Evolutionary conservation across 2,888 invertebrate genomes (phyloP).

Genomic region (Meliscaeva auricollis): DNA sequence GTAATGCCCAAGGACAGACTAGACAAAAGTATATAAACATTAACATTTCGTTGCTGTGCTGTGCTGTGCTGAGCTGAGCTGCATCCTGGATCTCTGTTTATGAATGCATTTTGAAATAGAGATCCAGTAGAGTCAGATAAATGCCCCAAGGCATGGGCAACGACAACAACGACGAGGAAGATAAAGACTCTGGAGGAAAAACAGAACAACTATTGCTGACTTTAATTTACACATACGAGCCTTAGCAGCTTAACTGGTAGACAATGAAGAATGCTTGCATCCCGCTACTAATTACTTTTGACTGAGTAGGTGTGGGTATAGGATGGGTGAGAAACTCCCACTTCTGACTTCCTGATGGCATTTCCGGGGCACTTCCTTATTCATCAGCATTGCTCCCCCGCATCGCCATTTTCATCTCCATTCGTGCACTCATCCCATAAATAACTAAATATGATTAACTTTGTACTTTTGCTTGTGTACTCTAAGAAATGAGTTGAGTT

Average conservation of each 20-base stretch:
- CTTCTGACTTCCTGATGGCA: conserved; percentile 29
- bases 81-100: conserved; percentile 22
- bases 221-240: conserved; percentile 49
- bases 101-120: conserved; percentile 36
- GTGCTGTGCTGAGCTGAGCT: no score
- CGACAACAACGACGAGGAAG: background rate
- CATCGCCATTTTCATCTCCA: background rate
- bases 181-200: background rate
- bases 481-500: conserved; percentile 68
- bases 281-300: conserved; percentile 68
- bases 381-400: background rate
- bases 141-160: conserved; percentile 24
- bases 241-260: conserved; percentile 38
- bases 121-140: no score
- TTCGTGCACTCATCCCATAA: conserved; percentile 32
- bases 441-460: conserved; percentile 66
- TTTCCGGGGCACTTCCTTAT: conserved; percentile 29
- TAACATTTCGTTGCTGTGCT: background rate
- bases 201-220: conserved; percentile 32
- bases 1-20: conserved; percentile 41
- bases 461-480: conserved; percentile 57
- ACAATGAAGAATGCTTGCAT: conserved; percentile 66
- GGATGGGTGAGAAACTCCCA: background rate
- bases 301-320: conserved; percentile 16
- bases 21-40: conserved; percentile 20